Evolutionary conservation across 1,140 invertebrate species (phyloP).

Genomic region (Diorhabda elongata): DNA sequence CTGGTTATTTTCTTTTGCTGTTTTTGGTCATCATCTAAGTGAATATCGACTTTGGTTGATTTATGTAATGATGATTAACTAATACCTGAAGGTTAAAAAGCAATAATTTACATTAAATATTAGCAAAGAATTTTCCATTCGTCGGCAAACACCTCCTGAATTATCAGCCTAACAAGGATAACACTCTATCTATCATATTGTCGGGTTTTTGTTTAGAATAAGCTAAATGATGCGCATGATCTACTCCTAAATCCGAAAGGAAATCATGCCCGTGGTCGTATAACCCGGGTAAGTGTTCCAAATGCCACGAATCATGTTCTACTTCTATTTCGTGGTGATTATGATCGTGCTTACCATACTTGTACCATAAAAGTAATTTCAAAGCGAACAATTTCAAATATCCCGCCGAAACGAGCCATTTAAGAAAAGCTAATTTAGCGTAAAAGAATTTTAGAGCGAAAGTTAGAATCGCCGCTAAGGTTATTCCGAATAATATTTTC

Average conservation of each 20-base stretch:
- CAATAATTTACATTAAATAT: too few relatives aligned
- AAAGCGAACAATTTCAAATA: neutral
- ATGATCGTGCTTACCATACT: neutral
- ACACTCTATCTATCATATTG: too few relatives aligned
- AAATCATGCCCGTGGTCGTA: neutral
- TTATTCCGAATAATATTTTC: neutral
- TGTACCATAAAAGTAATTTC: neutral
- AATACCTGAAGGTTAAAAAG: too few relatives aligned
- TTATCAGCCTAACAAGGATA: too few relatives aligned
- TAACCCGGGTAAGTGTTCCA: neutral
- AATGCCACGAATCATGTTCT: neutral
- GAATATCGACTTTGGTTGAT: too few relatives aligned
- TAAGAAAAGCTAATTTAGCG: neutral
- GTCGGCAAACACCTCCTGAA: too few relatives aligned
- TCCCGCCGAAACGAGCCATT: neutral
- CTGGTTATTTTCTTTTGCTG: too few relatives aligned
- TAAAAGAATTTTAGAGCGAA: slow-evolving; percentile 4
- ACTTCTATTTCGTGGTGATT: neutral
- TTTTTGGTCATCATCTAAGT: too few relatives aligned
- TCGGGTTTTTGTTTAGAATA: slow-evolving; percentile 16
- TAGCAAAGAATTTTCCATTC: too few relatives aligned
- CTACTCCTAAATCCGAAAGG: slow-evolving; percentile 6
- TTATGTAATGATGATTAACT: too few relatives aligned
- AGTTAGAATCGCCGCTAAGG: neutral
- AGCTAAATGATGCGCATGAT: slow-evolving; percentile 11